Base-by-base conservation (phyloP, 2,113 vertebrate genomes). In the Microtus ochrogaster region DNA sequence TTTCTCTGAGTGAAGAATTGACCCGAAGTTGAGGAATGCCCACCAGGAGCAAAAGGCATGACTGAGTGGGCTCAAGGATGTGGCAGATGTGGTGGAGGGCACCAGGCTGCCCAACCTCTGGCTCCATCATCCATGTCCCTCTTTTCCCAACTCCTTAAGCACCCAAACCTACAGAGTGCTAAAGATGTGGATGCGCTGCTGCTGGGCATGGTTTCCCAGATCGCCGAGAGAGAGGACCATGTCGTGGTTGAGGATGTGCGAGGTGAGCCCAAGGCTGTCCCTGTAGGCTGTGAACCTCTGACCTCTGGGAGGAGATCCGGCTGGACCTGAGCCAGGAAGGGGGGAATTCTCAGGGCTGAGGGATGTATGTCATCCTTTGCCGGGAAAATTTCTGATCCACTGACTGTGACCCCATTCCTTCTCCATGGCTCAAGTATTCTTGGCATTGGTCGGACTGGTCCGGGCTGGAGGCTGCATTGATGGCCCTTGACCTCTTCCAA, bases 121-220 rank as follows among this genome's bases (percentile, higher is more conserved):
- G n/a, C 26, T 36, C 26, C 33, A 17, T 84, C 85, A 58, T 2
- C 55, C 33, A 70, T 1, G 2, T 13, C 8, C 2, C 9, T 49
- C 36, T 86, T 74, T 63, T 58, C 61, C 24, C 14, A 1, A 16
- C 28, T 4, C 70, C 19, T 30, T 68, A 94, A 99, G 99, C 98
- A 97, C 61, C 93, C 94, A 12, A 98, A 98, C 82, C 83, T 99
- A 89, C 97, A 94, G 81, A 98, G 90, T 36, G 91, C 98, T 49
- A 96, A 97, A 78, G 99, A 99, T 90, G 96, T 99, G 39, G 99
- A 99, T 0, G 96, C 98, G 0, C 97, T 99, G 58, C 84, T 99
- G 44, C 96, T 99, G 98, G 99, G 99, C 88, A 99, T 99, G 99
- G 97, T 98, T 24, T 99, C 99, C 52, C 99, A 99, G 97, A 98